Evolutionary conservation across 1,140 invertebrate species (phyloP), one percentile per base, ranked within the genome.

Genomic region (Eumaeus atala): DNA sequence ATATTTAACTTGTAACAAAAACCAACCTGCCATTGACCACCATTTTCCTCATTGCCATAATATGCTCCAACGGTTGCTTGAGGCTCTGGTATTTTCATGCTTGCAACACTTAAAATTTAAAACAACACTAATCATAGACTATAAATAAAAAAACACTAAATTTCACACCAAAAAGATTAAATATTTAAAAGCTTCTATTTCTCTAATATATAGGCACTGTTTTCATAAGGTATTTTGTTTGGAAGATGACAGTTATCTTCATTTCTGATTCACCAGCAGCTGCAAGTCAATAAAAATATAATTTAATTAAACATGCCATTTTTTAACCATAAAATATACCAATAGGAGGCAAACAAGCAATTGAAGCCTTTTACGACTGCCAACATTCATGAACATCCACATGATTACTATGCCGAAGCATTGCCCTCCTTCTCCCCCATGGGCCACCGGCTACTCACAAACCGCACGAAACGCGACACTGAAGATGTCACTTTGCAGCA

Each of bases 71-170:
- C 68, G 48, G 81, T 82, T 6, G 76, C 64, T 8, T 74, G 59
- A 9, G 79, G 73, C 69, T 85, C 82, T 16, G 82, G 82, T 67
- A 85, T 85, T 76, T 85, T 85, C 82, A 85, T 85, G 38, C 54
- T 79, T 64, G 66, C 56, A 59, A 66, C 57, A 67, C 65, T 68
- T 37, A 54, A 34, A 58, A 67, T 59, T 62, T 62, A 52, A 50
- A 56, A 58, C 17, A 42, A 9, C 8, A 50, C 16, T 64, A 56
- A 54, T 56, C 64, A 69, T 68, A 73, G 51, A 69, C 54, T 51
- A 53, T 56, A 38, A 36, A 52, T 34, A 35, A 34, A 57, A 55
- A 50, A 44, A 44, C 40, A 44, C 40, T 44, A 9, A 44, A 60
- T 17, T 48, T 40, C 18, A 16, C 35, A 50, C 21, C 21, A 50